Percentiles rank a stretch among this genome's conserved stretches.
Evolutionary conservation across 2,888 invertebrate species (phyloP).

Genomic region (Chloroclystis v-ata): DNA sequence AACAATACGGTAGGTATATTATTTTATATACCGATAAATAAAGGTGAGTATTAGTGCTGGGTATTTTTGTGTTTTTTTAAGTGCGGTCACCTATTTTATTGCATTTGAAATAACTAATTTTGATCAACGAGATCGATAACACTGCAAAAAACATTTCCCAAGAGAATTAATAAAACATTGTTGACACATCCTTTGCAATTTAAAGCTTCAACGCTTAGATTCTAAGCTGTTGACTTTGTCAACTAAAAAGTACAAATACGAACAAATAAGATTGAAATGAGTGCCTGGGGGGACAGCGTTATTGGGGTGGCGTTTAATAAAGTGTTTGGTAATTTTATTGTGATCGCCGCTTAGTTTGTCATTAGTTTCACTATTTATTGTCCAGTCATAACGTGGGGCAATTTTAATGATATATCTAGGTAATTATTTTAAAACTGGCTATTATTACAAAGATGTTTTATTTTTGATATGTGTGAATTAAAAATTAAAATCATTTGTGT

Average conservation of each 20-base stretch:
- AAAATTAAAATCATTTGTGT: no score
- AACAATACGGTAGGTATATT: no score
- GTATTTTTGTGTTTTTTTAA: no score
- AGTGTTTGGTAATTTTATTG: constrained; percentile 29
- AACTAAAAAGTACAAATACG: constrained; percentile 67
- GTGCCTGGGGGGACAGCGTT: constrained; percentile 28
- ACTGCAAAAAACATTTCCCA: not conserved
- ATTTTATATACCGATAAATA: no score
- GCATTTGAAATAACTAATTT: no score
- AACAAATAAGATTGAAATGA: constrained; percentile 75
- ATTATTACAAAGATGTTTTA: no score
- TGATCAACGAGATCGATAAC: no score
- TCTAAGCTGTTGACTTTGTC: constrained; percentile 62
- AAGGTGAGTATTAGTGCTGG: no score
- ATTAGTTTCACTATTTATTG: constrained; percentile 10
- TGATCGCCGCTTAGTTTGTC: constrained; percentile 17
- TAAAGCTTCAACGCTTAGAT: constrained; percentile 34
- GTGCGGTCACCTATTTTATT: no score
- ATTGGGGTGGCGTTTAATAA: constrained; percentile 27
- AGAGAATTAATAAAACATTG: not conserved
- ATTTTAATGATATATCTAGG: not conserved
- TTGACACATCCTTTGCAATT: constrained; percentile 5
- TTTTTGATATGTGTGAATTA: no score
- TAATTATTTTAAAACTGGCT: no score
- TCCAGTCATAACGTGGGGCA: not conserved